Evolutionary conservation across 2,797 vertebrate species (phyloP).

Genomic region (Phrynocephalus guinanensis): DNA sequence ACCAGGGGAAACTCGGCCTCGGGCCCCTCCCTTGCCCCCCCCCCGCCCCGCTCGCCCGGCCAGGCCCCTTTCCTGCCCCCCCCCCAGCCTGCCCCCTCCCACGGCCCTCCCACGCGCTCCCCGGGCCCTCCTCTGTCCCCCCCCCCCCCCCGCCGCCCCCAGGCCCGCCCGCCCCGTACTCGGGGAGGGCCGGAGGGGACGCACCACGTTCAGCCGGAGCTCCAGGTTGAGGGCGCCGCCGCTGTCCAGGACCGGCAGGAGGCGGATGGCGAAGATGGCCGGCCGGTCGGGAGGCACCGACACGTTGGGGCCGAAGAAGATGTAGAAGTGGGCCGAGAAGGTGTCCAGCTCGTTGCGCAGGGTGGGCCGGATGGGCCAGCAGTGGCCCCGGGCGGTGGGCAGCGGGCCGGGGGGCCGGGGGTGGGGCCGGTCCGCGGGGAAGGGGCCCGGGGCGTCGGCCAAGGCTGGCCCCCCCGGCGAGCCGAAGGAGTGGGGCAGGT

Average conservation of each 20-base stretch:
- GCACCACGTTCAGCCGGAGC: conserved; percentile 93
- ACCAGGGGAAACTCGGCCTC: too few relatives aligned
- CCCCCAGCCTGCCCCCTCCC: too few relatives aligned
- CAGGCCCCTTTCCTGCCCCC: neutral
- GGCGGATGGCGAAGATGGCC: conserved; percentile 92
- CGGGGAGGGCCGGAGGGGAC: conserved; percentile 38
- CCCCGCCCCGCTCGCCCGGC: fast-evolving
- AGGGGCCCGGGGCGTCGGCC: conserved; percentile 79
- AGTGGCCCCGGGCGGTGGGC: conserved; percentile 48
- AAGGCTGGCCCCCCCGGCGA: conserved; percentile 82
- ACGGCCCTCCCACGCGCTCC: neutral
- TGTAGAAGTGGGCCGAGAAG: conserved; percentile 98
- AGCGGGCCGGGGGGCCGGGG: conserved; percentile 54
- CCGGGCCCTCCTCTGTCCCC: neutral
- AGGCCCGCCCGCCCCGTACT: neutral
- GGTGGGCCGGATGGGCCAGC: conserved; percentile 95
- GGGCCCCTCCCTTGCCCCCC: too few relatives aligned
- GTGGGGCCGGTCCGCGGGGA: conserved; percentile 71
- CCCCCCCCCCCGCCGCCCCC: neutral
- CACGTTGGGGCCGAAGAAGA: conserved; percentile 97
- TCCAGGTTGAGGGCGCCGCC: conserved; percentile 97
- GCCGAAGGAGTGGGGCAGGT: conserved; percentile 97
- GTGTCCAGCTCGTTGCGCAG: conserved; percentile 97
- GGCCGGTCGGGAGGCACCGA: conserved; percentile 90
- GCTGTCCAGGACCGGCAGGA: conserved; percentile 95